Percentiles rank a stretch among this genome's conserved stretches.
Conservation (phyloP, 2,113 vertebrate genomes). For the Carlito syrichta region DNA sequence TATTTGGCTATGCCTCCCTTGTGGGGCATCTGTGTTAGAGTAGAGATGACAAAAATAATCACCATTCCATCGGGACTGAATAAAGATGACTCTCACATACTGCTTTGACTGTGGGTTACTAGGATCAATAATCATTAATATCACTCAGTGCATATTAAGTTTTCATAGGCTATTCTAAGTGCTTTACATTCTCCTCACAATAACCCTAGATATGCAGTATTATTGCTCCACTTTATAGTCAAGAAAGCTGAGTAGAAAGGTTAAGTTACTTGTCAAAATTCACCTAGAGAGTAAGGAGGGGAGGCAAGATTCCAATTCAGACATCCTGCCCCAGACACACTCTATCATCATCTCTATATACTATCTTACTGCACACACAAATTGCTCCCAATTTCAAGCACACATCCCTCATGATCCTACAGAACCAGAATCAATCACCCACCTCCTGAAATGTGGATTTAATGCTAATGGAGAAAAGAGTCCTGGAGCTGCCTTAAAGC, state of each 20-base stretch:
- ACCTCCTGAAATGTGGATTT: background rate
- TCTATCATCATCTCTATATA: background rate
- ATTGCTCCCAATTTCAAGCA: background rate
- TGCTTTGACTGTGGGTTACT: background rate
- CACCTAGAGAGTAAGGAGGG: background rate
- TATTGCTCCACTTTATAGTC: background rate
- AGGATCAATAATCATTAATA: background rate
- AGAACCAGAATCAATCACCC: background rate
- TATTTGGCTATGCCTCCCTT: background rate
- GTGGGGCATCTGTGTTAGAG: background rate
- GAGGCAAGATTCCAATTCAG: background rate
- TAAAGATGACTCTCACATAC: background rate
- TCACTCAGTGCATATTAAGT: background rate
- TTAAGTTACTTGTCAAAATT: background rate
- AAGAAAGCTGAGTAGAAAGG: background rate
- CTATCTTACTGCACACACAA: background rate
- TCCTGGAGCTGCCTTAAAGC: fast-evolving
- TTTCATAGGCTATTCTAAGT: background rate
- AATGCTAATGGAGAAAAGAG: background rate
- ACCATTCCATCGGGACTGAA: background rate
- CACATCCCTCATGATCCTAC: fast-evolving
- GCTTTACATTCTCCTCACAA: background rate
- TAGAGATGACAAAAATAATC: background rate
- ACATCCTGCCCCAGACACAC: too few relatives aligned
- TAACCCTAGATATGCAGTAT: background rate